phyloP scores from a whole-genome alignment of 2,113 vertebrate species.

The Corythornis vintsioides region DNA sequence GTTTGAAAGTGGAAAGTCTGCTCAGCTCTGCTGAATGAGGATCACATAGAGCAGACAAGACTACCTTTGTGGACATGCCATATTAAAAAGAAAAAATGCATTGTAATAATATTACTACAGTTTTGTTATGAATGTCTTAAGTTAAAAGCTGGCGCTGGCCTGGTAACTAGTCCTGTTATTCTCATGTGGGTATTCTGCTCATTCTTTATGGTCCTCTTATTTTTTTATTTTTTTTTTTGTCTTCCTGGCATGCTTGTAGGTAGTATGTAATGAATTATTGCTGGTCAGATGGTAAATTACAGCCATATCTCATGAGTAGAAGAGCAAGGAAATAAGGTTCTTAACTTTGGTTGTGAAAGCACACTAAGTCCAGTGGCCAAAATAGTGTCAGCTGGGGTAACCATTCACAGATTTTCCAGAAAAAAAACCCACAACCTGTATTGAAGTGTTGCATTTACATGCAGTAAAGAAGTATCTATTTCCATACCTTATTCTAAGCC shows the following conservation, averaged over 20 bases:
- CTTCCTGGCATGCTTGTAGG: background rate
- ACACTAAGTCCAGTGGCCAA: background rate
- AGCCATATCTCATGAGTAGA: background rate
- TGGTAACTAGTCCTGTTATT: background rate
- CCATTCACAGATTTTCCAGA: background rate
- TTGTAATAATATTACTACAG: background rate
- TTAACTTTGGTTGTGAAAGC: background rate
- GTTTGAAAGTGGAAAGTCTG: background rate
- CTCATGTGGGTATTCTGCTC: background rate
- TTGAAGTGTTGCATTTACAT: background rate
- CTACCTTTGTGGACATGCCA: background rate
- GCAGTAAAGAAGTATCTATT: fast-evolving
- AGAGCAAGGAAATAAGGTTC: background rate
- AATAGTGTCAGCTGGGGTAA: background rate
- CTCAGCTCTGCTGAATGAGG: background rate
- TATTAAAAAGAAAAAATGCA: background rate
- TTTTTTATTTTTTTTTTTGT: background rate
- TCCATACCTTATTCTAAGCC: background rate
- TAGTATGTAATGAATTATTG: background rate
- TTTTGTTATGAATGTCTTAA: background rate
- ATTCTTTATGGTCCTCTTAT: background rate
- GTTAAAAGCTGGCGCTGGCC: background rate
- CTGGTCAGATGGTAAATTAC: background rate
- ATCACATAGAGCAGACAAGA: background rate
- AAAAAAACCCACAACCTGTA: background rate